Conservation (phyloP, 2,113 vertebrate species). For the Microcebus lehilahytsara region DNA sequence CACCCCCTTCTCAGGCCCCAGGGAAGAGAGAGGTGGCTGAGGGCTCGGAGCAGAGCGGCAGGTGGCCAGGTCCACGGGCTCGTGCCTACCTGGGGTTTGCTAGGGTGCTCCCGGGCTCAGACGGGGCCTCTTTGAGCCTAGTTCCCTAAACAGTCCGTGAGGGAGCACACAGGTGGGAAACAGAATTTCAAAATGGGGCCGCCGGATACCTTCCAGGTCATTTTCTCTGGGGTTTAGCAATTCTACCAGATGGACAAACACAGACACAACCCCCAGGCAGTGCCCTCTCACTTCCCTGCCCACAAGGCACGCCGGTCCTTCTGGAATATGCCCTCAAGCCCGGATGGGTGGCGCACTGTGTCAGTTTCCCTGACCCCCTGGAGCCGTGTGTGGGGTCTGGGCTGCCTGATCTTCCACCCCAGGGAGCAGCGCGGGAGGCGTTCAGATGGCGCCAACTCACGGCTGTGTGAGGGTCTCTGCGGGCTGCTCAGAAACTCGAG, state of each 20-base stretch:
- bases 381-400: background rate
- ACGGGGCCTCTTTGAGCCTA: background rate
- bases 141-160: background rate
- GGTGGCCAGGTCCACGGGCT: no score
- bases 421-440: background rate
- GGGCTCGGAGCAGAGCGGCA: background rate
- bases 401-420: background rate
- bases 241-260: background rate
- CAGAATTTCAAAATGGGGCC: background rate
- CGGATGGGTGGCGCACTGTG: background rate
- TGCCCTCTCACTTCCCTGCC: background rate
- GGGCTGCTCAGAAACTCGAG: background rate
- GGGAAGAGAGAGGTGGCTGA: background rate
- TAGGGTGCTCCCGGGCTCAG: background rate
- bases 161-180: background rate
- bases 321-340: background rate
- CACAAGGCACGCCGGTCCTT: background rate
- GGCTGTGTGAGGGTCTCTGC: background rate
- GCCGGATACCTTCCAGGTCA: background rate
- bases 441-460: accelerated
- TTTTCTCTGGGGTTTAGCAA: background rate
- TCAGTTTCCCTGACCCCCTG: no score
- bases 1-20: no score
- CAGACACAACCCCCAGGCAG: background rate
- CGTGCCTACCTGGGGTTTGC: background rate